These are phyloP conservation scores for Leucophenga varia DNA, from an alignment of 1,140 invertebrate species.

Conservation along the genomic window DNA sequence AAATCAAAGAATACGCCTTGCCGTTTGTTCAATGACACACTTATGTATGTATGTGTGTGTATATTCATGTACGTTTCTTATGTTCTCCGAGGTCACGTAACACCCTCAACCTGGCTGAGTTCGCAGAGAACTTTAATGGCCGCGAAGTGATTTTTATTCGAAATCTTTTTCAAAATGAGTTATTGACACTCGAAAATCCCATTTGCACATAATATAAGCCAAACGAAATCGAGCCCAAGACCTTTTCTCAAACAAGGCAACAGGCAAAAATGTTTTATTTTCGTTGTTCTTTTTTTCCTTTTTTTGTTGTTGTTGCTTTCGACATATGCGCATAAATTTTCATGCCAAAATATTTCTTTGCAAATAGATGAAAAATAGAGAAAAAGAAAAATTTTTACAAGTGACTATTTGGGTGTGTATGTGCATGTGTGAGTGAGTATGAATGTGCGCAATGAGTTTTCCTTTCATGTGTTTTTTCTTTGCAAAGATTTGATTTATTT, in stretches of 20 bases:
- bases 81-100: no score
- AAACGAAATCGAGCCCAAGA: no score
- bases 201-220: slow-evolving; percentile 19
- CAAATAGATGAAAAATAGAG: neutral
- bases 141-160: slow-evolving; percentile 45
- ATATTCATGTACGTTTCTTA: no score
- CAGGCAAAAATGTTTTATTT: neutral
- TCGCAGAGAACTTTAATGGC: no score
- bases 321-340: slow-evolving; percentile 43
- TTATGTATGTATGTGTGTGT: neutral
- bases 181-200: slow-evolving; percentile 43
- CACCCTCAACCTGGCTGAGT: no score
- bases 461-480: slow-evolving; percentile 29
- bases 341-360: slow-evolving; percentile 11
- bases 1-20: slow-evolving; percentile 32
- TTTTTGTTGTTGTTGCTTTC: neutral
- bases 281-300: no score
- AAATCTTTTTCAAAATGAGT: slow-evolving; percentile 52
- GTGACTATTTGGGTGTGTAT: neutral
- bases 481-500: slow-evolving; percentile 52
- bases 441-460: slow-evolving; percentile 38
- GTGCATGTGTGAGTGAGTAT: neutral
- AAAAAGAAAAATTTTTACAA: neutral
- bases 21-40: no score
- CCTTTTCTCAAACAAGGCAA: no score